These are phyloP conservation scores for Fregetta grallaria DNA, from an alignment of 2,113 vertebrate species.

Conservation along the genomic window DNA sequence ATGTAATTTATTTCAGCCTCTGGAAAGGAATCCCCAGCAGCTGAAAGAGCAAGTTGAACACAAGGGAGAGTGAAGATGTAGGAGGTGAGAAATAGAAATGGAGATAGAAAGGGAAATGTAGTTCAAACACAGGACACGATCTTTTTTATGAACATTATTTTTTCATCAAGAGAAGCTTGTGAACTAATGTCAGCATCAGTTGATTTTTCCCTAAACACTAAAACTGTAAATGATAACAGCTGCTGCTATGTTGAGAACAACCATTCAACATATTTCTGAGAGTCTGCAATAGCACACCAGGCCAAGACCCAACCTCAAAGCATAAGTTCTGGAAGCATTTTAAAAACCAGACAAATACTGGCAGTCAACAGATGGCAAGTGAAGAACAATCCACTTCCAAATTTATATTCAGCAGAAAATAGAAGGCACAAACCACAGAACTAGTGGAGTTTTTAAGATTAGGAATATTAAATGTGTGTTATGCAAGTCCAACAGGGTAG, in stretches of 20 bases:
- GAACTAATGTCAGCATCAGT: slow-evolving; percentile 15
- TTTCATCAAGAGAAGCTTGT: slow-evolving; percentile 5
- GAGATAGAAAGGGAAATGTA: background rate
- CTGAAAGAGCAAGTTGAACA: background rate
- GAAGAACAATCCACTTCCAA: background rate
- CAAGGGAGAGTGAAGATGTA: background rate
- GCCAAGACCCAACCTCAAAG: slow-evolving; percentile 8
- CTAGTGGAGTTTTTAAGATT: background rate
- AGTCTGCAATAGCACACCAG: background rate
- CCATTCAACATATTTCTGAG: background rate
- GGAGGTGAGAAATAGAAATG: background rate
- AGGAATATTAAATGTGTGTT: background rate
- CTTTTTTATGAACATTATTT: background rate
- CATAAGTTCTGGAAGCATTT: background rate
- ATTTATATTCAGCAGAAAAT: background rate
- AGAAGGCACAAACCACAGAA: background rate
- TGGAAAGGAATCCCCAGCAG: slow-evolving; percentile 25
- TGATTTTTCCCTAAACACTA: slow-evolving; percentile 23
- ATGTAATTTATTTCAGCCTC: background rate
- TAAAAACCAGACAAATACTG: background rate
- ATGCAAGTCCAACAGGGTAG: slow-evolving; percentile 56
- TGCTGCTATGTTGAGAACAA: slow-evolving; percentile 15
- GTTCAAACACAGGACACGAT: background rate
- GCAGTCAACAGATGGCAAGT: background rate
- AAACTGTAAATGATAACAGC: background rate